Base-by-base conservation (phyloP, 2,797 vertebrate species). In the Pseudochromis fuscus region DNA sequence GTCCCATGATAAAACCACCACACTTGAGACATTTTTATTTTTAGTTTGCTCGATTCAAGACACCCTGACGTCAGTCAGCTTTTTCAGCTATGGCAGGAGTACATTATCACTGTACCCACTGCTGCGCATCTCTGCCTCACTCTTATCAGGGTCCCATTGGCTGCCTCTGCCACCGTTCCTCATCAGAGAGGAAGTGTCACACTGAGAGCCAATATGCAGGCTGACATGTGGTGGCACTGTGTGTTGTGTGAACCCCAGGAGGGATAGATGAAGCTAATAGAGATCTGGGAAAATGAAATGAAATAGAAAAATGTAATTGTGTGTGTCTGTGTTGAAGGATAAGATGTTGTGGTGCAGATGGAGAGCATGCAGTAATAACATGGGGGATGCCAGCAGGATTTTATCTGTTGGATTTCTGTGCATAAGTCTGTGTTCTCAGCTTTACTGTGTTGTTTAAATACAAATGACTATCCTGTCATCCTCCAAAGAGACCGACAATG, bases 401-500 rank as follows among this genome's bases (percentile, higher is more conserved):
- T 49, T 13, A 63, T 72, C 38, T 58, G 50, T 65, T 19, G 40
- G 0, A 44, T 53, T 15, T 58, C 13, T 58, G 18, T 69, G 28
- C 9, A 60, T 38, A 12, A 18, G 56, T 71, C 72, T 30, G 7
- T 60, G 15, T 61, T 70, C 45, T 75, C 50, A 1, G 21, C 44
- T 31, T 28, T 6, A 64, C 53, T 68, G 31, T 44, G 6, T 56
- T 50, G 42, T 63, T 24, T 38, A 45, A 67, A 60, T 42, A 40
- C 8, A 50, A 74, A 57, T 67, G 3, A 16, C 23, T 59, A 2
- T 46, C 59, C 18, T 71, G 27, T 84, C 50, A 23, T 13, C 57
- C 28, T 48, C 11, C 66, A 19, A 82, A 95, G 95, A 72, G 40
- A 84, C 82, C 0, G 92, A 91, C 44, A 94, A 86, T 48, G 63